These are phyloP conservation scores for Zootermopsis nevadensis DNA, from an alignment of 2,888 invertebrate genomes.

Conservation along the genomic window DNA sequence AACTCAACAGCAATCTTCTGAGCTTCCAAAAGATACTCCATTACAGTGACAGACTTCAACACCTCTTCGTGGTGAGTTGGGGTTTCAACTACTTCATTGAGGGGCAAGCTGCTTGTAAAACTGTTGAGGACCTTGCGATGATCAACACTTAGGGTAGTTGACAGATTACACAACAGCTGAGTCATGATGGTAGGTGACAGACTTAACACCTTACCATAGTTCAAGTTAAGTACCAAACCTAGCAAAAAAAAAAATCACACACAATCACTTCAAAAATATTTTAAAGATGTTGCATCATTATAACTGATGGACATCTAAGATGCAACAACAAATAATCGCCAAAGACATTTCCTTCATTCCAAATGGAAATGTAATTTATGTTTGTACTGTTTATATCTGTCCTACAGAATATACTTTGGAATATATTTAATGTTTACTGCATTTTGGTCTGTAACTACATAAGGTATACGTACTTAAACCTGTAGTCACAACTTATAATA, in stretches of 20 bases:
- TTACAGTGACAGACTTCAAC: slow-evolving; percentile 54
- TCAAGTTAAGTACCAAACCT: slow-evolving; percentile 46
- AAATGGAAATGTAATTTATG: no score
- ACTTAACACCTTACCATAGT: slow-evolving; percentile 32
- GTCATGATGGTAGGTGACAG: slow-evolving; percentile 53
- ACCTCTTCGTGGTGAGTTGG: slow-evolving; percentile 65
- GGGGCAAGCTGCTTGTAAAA: slow-evolving; percentile 66
- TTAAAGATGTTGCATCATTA: no score
- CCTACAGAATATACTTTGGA: no score
- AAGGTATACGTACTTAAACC: no score
- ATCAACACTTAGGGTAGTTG: slow-evolving; percentile 68
- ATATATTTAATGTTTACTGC: no score
- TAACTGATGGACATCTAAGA: no score
- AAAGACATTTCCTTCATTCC: no score
- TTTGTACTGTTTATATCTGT: no score
- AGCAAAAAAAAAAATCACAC: neutral
- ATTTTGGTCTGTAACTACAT: neutral
- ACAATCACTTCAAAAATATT: neutral
- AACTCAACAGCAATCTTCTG: slow-evolving; percentile 78
- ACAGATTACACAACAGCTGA: slow-evolving; percentile 67
- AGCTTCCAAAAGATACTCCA: slow-evolving; percentile 69
- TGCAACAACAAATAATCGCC: no score
- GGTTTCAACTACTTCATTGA: slow-evolving; percentile 63
- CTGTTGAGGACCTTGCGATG: slow-evolving; percentile 66
- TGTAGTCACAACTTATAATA: no score